These are phyloP conservation scores for Falco novaeseelandiae DNA, from an alignment of 2,797 vertebrate species.

Conservation along the genomic window DNA sequence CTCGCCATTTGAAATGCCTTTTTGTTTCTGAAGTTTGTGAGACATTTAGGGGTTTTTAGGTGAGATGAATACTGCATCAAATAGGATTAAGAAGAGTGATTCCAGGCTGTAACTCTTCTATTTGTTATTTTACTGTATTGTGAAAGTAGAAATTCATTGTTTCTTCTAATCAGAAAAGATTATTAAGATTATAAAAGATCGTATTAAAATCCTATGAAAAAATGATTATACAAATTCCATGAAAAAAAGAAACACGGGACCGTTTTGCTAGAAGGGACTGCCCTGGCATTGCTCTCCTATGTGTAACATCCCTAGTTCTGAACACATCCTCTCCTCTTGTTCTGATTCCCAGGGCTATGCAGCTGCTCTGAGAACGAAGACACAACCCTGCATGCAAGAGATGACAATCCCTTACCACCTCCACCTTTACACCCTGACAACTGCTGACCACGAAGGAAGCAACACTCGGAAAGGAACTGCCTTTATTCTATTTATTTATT, in stretches of 20 bases:
- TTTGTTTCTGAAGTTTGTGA: not conserved
- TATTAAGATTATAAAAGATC: not conserved
- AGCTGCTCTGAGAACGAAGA: constrained; percentile 11
- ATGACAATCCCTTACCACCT: not conserved
- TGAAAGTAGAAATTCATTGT: not conserved
- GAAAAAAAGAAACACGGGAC: rapidly evolving
- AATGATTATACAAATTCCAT: not conserved
- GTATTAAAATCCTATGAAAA: not conserved
- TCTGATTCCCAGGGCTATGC: not conserved
- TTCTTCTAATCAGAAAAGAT: not conserved
- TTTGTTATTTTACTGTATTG: not conserved
- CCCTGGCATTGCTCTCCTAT: not conserved
- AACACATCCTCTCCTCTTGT: not conserved
- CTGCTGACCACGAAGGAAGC: not conserved
- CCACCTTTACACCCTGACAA: not conserved
- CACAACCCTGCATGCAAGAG: not conserved
- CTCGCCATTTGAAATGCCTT: not conserved
- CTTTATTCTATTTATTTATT: not conserved
- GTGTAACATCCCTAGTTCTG: not conserved
- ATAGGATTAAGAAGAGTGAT: not conserved
- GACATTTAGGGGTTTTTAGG: not conserved
- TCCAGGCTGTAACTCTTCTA: not conserved
- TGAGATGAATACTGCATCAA: not conserved
- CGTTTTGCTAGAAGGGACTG: not conserved
- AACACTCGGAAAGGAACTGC: not conserved